Evolutionary conservation across 2,888 invertebrate species (phyloP).

Genomic region (Nipponacmea schrenckii): DNA sequence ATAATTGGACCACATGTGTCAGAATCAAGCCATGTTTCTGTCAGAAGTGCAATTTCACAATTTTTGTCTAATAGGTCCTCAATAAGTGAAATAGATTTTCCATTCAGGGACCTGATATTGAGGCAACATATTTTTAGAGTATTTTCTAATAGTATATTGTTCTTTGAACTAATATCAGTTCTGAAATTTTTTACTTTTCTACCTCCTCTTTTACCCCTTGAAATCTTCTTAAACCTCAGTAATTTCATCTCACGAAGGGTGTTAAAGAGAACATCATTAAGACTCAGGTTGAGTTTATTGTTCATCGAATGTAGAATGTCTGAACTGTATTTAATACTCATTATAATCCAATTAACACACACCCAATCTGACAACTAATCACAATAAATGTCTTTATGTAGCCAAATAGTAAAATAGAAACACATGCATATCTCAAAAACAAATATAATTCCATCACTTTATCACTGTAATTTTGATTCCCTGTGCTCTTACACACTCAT

Average conservation of each 20-base stretch:
- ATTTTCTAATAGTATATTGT: background rate
- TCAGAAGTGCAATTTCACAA: background rate
- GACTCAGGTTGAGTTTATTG: background rate
- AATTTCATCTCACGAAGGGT: background rate
- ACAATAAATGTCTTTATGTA: background rate
- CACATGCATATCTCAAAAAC: background rate
- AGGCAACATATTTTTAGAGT: background rate
- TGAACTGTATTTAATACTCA: background rate
- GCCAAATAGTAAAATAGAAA: background rate
- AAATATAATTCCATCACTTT: background rate
- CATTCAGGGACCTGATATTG: background rate
- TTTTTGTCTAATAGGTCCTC: background rate
- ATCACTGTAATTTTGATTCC: background rate
- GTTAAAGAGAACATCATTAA: background rate
- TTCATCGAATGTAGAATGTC: background rate
- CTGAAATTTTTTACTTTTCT: background rate
- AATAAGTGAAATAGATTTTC: background rate
- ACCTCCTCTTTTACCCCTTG: background rate
- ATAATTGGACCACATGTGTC: background rate
- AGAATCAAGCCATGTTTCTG: slow-evolving; percentile 1
- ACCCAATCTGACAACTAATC: background rate
- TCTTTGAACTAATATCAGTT: background rate
- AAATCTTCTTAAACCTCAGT: background rate
- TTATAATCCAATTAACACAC: background rate
- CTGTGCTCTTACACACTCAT: background rate